phyloP scores from a whole-genome alignment of 2,113 vertebrate genomes.

The Tenebrosternarchus preto region DNA sequence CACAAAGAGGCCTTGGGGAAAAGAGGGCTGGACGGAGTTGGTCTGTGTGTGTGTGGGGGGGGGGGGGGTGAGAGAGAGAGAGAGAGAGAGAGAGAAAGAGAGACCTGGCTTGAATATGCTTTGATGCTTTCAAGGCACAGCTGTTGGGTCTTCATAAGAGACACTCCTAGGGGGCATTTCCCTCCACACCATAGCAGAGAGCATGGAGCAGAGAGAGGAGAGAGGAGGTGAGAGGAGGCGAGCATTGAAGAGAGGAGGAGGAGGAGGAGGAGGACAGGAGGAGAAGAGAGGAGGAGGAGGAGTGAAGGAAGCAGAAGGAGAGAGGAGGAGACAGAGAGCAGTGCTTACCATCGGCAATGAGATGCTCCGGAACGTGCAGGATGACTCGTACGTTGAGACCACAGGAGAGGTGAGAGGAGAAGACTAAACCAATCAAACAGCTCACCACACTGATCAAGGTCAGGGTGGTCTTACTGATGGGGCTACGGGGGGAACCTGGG shows the following conservation, averaged over 20 bases:
- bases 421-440: slow-evolving; percentile 91
- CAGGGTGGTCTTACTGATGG: slow-evolving; percentile 96
- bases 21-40: background rate
- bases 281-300: too few species aligned
- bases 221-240: slow-evolving; percentile 38
- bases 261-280: too few species aligned
- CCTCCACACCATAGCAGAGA: slow-evolving; percentile 31
- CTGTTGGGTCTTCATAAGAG: slow-evolving; percentile 50
- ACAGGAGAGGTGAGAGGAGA: slow-evolving; percentile 89
- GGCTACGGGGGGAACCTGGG: slow-evolving; percentile 92
- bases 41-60: background rate
- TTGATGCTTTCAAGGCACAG: slow-evolving; percentile 63
- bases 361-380: slow-evolving; percentile 93
- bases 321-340: slow-evolving; percentile 28
- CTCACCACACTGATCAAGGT: slow-evolving; percentile 95
- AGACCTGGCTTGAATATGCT: slow-evolving; percentile 60
- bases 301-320: background rate
- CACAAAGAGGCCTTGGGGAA: slow-evolving; percentile 29
- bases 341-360: slow-evolving; percentile 90
- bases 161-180: slow-evolving; percentile 2
- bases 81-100: slow-evolving; percentile 2
- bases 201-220: slow-evolving; percentile 22
- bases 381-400: slow-evolving; percentile 91
- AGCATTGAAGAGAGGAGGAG: too few species aligned
- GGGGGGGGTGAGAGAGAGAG: background rate